Evolutionary conservation across 1,140 invertebrate genomes (phyloP), one percentile per base, ranked within the genome.

Genomic region (Drosophila oshimai): DNA sequence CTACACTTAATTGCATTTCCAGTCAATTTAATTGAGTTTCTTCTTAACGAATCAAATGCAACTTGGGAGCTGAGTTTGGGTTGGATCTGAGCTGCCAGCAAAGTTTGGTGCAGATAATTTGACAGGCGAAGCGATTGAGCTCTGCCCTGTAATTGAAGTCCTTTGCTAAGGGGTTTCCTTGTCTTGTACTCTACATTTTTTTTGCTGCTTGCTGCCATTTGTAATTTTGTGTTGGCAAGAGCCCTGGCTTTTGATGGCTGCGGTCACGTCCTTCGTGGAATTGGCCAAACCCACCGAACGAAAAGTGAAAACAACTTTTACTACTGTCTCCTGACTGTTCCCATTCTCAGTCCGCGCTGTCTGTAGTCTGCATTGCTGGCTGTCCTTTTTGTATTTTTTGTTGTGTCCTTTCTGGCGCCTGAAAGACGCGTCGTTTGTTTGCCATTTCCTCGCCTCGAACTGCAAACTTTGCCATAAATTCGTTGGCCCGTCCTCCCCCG

Each of bases 281-380:
- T 78, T 72, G 75, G 55, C 74, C 72, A 67, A 49, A 61, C 64
- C 70, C 45, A 41, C 20, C 17, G 36, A 71, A 70, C 70, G 87
- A 79, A 89, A 89, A 89, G 86, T 89, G 86, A 89, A 89, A 89
- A 89, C 74, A 87, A 89, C 86, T 89, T 89, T 89, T 89, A 89
- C 81, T 87, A 58, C 60, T 70, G 67, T 46, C 39, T 13, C 22
- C 39, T n/a, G 15, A 6, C 46, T 28, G 22, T 15, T 12, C 17
- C n/a, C 20, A 4, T 36, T 22, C 31, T n/a, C n/a, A n/a, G n/a
- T n/a, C n/a, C n/a, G n/a, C n/a, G n/a, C n/a, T 28, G 34, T 20
- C 12, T n/a, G 22, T 57, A 26, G 53, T 50, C 22, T 58, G 44
- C 68, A 61, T 42, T 79, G 78, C 78, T 67, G 26, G 39, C 31